A percentile compares a stretch with the other conserved stretches of the same genome.
Evolutionary conservation across 2,888 invertebrate species (phyloP).

Genomic region (Anthrax anthrax): DNA sequence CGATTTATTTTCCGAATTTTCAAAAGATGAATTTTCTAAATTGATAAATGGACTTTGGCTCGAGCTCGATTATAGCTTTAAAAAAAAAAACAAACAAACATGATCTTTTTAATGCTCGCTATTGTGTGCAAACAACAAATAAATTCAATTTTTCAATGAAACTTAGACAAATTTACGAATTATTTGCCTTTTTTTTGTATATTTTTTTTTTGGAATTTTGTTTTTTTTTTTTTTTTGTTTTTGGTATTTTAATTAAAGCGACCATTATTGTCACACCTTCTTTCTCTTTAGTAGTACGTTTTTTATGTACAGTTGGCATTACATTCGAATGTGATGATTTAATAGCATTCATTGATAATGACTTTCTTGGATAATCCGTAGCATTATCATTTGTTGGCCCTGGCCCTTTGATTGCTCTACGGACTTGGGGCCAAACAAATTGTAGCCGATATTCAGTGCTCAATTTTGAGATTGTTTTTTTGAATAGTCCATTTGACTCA

Average conservation of each 20-base stretch:
- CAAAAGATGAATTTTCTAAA: no score
- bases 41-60: no score
- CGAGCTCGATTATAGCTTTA: no score
- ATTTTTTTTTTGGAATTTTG: no score
- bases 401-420: slow-evolving; percentile 33
- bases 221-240: no score
- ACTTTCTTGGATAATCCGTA: slow-evolving; percentile 58
- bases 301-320: slow-evolving; percentile 49
- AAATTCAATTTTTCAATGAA: no score
- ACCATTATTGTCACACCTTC: slow-evolving; percentile 32
- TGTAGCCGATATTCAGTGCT: slow-evolving; percentile 80
- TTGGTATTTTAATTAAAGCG: no score
- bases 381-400: slow-evolving; percentile 41
- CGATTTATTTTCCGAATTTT: no score
- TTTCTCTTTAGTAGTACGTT: slow-evolving; percentile 42
- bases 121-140: no score
- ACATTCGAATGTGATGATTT: slow-evolving; percentile 42
- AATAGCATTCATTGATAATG: slow-evolving; percentile 74
- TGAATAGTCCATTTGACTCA: slow-evolving; percentile 52
- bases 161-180: not conserved
- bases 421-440: slow-evolving; percentile 69
- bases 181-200: no score
- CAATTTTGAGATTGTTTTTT: slow-evolving; percentile 56
- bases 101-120: no score
- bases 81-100: no score